These are phyloP conservation scores for Malurus leucopterus DNA, from an alignment of 2,797 vertebrate species.

Conservation along the genomic window DNA sequence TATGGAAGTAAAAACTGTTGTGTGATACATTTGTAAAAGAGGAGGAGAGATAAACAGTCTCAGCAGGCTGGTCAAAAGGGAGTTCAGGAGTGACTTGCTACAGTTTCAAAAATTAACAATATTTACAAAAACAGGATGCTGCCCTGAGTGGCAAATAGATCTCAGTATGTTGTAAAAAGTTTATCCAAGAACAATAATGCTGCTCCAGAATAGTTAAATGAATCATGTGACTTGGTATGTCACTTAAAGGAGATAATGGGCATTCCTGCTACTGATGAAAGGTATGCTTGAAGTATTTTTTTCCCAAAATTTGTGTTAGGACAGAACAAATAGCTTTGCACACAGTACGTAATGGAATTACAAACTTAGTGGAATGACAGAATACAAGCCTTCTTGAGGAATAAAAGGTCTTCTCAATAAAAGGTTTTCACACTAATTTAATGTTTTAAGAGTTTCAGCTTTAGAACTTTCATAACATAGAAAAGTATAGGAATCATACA, in stretches of 20 bases:
- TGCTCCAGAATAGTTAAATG: background rate
- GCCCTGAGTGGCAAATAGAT: background rate
- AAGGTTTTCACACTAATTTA: background rate
- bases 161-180: background rate
- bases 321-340: background rate
- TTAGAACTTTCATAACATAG: background rate
- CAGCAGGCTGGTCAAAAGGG: background rate
- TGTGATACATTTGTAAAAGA: background rate
- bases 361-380: background rate
- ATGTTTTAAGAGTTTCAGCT: background rate
- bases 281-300: background rate
- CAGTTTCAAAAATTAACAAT: background rate
- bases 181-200: background rate
- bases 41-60: background rate
- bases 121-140: background rate
- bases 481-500: background rate
- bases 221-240: background rate
- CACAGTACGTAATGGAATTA: background rate
- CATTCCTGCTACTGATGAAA: background rate
- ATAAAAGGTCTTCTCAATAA: background rate
- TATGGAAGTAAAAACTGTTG: background rate
- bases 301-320: background rate
- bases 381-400: background rate
- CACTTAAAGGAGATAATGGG: background rate
- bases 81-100: background rate